Conservation (phyloP, 2,113 vertebrate genomes). For the Dasyprocta punctata region DNA sequence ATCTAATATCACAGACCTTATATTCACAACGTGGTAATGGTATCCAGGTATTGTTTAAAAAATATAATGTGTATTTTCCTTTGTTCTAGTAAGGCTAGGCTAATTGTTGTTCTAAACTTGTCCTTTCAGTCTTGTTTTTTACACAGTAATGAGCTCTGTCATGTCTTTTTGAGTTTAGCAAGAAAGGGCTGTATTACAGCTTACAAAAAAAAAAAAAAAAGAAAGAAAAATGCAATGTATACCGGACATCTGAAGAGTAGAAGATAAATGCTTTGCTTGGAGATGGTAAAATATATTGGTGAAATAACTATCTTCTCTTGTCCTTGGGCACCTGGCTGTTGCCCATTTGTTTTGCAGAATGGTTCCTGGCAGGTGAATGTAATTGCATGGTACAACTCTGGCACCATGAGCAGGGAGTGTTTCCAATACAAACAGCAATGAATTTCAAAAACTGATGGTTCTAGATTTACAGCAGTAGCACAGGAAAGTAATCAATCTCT, state of each 20-base stretch:
- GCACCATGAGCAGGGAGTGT: not conserved
- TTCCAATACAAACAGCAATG: not conserved
- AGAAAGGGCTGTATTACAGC: not conserved
- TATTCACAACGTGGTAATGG: not conserved
- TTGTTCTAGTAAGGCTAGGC: not conserved
- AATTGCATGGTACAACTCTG: not conserved
- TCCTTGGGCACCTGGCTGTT: not conserved
- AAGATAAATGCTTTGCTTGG: not conserved
- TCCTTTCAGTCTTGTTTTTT: not conserved
- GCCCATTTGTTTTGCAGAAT: not conserved
- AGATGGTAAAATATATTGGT: not conserved
- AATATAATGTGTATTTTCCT: not conserved
- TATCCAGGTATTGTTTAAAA: not conserved
- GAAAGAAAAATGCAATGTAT: not conserved
- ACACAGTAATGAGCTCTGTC: not conserved
- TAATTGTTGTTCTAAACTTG: rapidly evolving
- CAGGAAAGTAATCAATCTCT: not conserved
- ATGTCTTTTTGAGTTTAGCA: not conserved
- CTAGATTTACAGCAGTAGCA: not conserved
- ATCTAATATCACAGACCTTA: not conserved
- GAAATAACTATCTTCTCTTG: not conserved
- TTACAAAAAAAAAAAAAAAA: not conserved
- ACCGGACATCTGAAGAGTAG: not conserved
- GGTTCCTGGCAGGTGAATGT: not conserved
- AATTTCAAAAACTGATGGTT: not conserved